Base-by-base conservation (phyloP, 64 coral and sea anemone species). In the Acropora tenuis region DNA sequence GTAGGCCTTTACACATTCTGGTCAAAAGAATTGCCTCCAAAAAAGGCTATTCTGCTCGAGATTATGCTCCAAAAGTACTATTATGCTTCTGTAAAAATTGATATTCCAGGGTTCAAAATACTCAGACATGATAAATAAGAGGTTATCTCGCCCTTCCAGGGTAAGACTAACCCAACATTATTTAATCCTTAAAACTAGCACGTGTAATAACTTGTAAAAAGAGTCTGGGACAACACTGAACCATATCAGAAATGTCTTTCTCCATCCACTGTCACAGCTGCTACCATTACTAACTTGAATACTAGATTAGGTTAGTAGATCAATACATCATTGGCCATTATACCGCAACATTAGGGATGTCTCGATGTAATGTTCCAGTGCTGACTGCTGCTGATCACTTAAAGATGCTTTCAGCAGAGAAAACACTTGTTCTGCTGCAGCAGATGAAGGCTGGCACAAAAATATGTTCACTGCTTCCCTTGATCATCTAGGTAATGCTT, bases 341-440 rank as follows among this genome's bases (percentile, higher is more conserved):
- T 75, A 75, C 73, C 13, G 41, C 73, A 75, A 75, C 73, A 75
- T 75, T 12, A 75, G 73, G 73, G 73, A 75, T 75, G 73, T 75
- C 73, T 75, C 73, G 41, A 44, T 75, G 73, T 75, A 75, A 75
- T 75, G 6, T 75, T 75, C 73, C 73, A 47, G 73, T 44, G 73
- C 73, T 43, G 73, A 72, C 63, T 48, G 20, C 42, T 69, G 43
- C 69, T 65, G 58, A 42, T 60, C 50, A 61, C 53, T 82, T 50
- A 82, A 82, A 82, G 80, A 82, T 65, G 80, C 15, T 60, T 55
- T 60, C 50, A 82, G 79, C 42, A 82, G 50, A 65, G 50, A 82
- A 82, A 82, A 82, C 60, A 82, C 79, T 65, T 53, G 11, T 65
- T 82, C 79, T 82, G 79, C 55, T 82, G 79, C 55, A 82, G 79